Percentiles rank a stretch among this genome's conserved stretches.
Conservation (phyloP, 2,797 vertebrate genomes). For the Naso thynnoides region DNA sequence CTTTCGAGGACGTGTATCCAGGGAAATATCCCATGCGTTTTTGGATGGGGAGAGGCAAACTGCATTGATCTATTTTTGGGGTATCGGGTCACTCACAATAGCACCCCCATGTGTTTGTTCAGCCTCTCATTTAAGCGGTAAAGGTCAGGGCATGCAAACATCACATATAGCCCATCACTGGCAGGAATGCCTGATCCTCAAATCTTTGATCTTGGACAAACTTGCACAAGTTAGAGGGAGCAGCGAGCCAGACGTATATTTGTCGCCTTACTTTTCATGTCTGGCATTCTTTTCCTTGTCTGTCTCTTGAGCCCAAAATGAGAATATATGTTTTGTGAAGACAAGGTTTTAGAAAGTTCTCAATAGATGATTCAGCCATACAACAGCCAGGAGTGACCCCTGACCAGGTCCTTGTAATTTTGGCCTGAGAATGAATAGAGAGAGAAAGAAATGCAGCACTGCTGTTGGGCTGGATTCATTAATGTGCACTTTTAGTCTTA, state of each 20-base stretch:
- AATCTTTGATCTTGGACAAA: slow-evolving; percentile 6
- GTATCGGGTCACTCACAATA: slow-evolving; percentile 64
- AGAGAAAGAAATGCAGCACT: slow-evolving; percentile 29
- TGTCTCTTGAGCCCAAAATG: slow-evolving; percentile 21
- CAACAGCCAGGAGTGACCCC: slow-evolving; percentile 38
- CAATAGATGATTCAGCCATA: slow-evolving; percentile 17
- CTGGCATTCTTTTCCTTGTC: slow-evolving; percentile 6
- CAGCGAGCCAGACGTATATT: slow-evolving; percentile 6
- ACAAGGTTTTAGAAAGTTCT: slow-evolving; percentile 15
- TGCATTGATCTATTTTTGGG: slow-evolving; percentile 61
- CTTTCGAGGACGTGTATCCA: slow-evolving; percentile 32
- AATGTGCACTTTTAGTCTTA: slow-evolving; percentile 14
- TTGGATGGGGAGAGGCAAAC: slow-evolving; percentile 22
- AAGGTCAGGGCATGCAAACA: slow-evolving; percentile 72
- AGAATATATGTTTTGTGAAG: slow-evolving; percentile 24
- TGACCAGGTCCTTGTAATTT: slow-evolving; percentile 35
- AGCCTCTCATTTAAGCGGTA: slow-evolving; percentile 57
- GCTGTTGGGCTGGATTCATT: slow-evolving; percentile 18
- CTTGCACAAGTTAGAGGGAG: slow-evolving; percentile 21
- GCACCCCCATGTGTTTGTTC: slow-evolving; percentile 75
- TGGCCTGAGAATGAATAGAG: slow-evolving; percentile 24
- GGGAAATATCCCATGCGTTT: slow-evolving; percentile 45
- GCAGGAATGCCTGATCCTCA: slow-evolving; percentile 50
- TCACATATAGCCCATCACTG: slow-evolving; percentile 50
- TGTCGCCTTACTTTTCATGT: slow-evolving; percentile 7